Evolutionary conservation across 2,888 invertebrate species (phyloP), one percentile per base, ranked within the genome.

Genomic region (Limnephilus marmoratus): DNA sequence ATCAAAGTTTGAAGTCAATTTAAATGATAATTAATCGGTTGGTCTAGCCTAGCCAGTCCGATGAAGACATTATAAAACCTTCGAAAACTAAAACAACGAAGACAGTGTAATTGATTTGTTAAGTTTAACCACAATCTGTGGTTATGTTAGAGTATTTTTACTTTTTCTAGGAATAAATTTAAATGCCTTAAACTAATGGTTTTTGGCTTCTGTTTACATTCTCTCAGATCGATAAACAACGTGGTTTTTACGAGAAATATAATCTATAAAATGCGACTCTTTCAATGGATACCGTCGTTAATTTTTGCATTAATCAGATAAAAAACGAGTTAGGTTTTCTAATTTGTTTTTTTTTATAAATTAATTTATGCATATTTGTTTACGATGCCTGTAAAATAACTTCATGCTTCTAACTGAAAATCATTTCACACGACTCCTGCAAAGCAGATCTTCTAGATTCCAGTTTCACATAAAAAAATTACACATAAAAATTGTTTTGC

Each of bases 1-100:
- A 41, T 83, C 34, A 83, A 83, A 83, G 34, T 37, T 37, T 83
- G 83, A 83, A 37, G 37, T 9, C 83, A 83, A 83, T 83, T 83
- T 83, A 83, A 11, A 83, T 83, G 83, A 83, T 83, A 83, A 83
- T 83, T 83, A 37, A 83, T 83, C 41, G 18, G 18, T 83, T 83
- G 24, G 83, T 83, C 83, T 83, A 83, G 34, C 82, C 83, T 83
- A 83, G 34, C 82, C 34, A 68, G 24, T 9, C 68, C 24, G 37
- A 83, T 83, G 7, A 83, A 83, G 83, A 83, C 83, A 34, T 83
- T 34, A 41, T 9, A 83, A 18, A 83, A 83, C n/a, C 83, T 83
- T 83, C 83, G 4, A 7, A 31, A 83, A 68, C 24, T 9, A 68
- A 68, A 68, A 68, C 24, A 24, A 68, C 68, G 68, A 68, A 68